These are phyloP conservation scores for Salminus brasiliensis DNA, from an alignment of 2,113 vertebrate genomes.

Conservation along the genomic window DNA sequence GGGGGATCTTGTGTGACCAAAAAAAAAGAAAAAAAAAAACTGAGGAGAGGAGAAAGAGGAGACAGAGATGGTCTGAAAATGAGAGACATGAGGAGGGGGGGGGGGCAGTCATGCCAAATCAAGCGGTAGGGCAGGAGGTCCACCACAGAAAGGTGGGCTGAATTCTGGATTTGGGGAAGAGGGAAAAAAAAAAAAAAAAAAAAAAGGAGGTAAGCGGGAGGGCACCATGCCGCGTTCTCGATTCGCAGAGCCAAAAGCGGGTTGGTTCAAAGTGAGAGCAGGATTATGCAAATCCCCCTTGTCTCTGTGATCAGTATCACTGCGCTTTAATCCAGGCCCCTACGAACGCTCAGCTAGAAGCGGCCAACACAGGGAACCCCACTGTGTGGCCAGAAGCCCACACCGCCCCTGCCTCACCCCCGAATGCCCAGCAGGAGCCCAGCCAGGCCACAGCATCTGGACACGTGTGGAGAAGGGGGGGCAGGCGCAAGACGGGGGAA, in stretches of 20 bases:
- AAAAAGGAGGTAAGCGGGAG: not conserved
- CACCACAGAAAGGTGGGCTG: not conserved
- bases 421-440: conserved; percentile 7
- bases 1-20: no score
- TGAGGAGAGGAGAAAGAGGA: not conserved
- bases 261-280: conserved; percentile 40
- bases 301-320: conserved; percentile 41
- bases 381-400: conserved; percentile 21
- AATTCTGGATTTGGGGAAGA: not conserved
- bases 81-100: not conserved
- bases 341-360: not conserved
- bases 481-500: not conserved
- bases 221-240: not conserved
- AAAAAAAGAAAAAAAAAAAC: not conserved
- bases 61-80: no score
- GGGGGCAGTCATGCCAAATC: not conserved
- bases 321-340: conserved; percentile 42
- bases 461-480: conserved; percentile 2
- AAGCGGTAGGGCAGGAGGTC: not conserved
- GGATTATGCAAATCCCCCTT: conserved; percentile 51
- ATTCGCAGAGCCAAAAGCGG: conserved; percentile 45
- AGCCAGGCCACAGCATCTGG: conserved; percentile 16
- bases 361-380: not conserved
- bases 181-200: no score
- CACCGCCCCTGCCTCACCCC: not conserved